Base-by-base conservation (phyloP, 1,140 invertebrate genomes). In the Chelonus insularis region DNA sequence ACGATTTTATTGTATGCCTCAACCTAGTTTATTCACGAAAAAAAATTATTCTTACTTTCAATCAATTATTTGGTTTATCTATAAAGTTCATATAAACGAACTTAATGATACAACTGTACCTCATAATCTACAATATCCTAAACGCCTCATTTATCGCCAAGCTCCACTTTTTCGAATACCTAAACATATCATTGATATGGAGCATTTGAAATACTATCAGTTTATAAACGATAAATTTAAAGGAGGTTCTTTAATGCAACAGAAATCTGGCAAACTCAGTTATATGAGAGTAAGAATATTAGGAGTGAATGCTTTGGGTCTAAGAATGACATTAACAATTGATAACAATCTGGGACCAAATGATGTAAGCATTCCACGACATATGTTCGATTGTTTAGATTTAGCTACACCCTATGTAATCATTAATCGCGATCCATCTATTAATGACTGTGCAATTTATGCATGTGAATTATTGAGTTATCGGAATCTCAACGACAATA, bases 21-120 rank as follows among this genome's bases (percentile, higher is more conserved):
- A 43, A 18, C 41, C 41, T 16, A 18, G 12, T 43, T 18, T 43
- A 14, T 43, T 16, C 14, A 43, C 41, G 0, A 43, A 43, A 43
- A 43, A 43, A 43, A 43, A 43, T 8, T 16, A 43, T 14, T 43
- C 41, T 8, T 43, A 43, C 8, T 43, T 43, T 43, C 41, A 43
- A 8, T 43, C 41, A 8, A 43, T 43, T 7, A 43, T 43, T 18
- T 43, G 41, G 41, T 43, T 43, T 18, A 43, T 43, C 7, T 16
- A 43, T 8, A 43, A 43, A 16, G 41, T 43, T 3, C 12, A 43
- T 18, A 43, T 9, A 6, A 43, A 43, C 16, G 41, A 43, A 16
- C 8, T 43, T 1, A 43, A 18, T 8, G 16, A 43, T 16, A 43
- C 18, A 16, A 14, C 12, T 8, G 41, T 43, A 1, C 41, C 41